Conservation (phyloP, 2,113 vertebrate genomes). For the Ameiurus melas region DNA sequence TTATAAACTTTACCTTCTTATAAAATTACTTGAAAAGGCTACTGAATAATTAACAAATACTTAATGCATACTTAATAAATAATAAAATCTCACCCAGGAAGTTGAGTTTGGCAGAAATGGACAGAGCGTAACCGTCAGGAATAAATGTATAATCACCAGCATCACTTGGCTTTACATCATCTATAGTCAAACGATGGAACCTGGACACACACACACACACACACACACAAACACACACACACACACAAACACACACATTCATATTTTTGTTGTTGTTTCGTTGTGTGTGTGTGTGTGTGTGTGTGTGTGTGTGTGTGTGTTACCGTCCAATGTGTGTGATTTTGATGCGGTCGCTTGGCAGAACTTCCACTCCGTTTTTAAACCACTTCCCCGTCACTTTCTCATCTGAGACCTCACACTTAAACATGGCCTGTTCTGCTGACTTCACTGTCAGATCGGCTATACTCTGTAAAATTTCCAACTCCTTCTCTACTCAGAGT, state of each 20-base stretch:
- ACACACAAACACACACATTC: too few species aligned
- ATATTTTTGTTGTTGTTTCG: not conserved
- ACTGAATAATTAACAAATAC: not conserved
- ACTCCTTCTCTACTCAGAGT: slow-evolving; percentile 78
- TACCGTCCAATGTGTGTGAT: slow-evolving; percentile 85
- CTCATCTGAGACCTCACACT: slow-evolving; percentile 91
- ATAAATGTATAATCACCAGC: slow-evolving; percentile 89
- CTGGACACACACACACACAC: slow-evolving; percentile 61
- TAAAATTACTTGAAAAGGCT: not conserved
- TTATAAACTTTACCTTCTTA: not conserved
- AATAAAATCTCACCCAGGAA: slow-evolving; percentile 79
- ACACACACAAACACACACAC: slow-evolving; percentile 29
- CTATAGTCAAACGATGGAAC: slow-evolving; percentile 80
- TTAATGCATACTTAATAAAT: not conserved
- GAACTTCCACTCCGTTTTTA: slow-evolving; percentile 85
- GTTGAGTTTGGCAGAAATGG: slow-evolving; percentile 89
- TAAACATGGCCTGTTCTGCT: slow-evolving; percentile 84
- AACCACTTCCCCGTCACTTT: slow-evolving; percentile 92
- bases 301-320: not conserved
- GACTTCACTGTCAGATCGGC: slow-evolving; percentile 87
- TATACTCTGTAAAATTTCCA: slow-evolving; percentile 86
- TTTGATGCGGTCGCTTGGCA: slow-evolving; percentile 78
- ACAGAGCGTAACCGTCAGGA: slow-evolving; percentile 86
- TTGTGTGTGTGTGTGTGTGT: slow-evolving; percentile 14
- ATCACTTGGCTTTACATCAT: slow-evolving; percentile 81